Evolutionary conservation across 2,797 vertebrate genomes (phyloP), one percentile per base, ranked within the genome.

Genomic region (Philypnodon macrostomus): DNA sequence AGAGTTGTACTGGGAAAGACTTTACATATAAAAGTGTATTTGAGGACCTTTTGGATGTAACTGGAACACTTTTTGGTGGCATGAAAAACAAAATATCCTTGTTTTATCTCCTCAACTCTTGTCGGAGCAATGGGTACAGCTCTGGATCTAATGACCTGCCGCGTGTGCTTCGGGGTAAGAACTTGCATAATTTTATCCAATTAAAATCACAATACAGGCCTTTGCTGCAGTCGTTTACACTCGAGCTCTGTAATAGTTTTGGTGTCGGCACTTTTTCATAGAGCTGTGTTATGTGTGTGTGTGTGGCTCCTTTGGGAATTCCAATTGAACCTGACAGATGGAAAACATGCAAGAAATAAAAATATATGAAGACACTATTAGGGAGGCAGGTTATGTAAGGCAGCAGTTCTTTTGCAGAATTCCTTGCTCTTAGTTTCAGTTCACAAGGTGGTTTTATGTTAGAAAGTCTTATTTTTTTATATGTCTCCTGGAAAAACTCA

Each of bases 141-240:
- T 1, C 37, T 86, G 63, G 77, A 88, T 34, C 50, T 83, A 58
- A 85, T 87, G 85, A 79, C 69, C 58, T 85, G 75, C 56, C 37
- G 0, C 0, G 10, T 67, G 36, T 92, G 91, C 70, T 88, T 91
- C 3, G 51, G 84, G 92, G 90, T 92, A 89, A 93, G 92, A 67
- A 18, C 10, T 49, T 27, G 10, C 38, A 46, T 68, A 14, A 15
- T 31, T 45, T 29, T n/a, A 45, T 2, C n/a, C 16, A 31, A 58
- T 29, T 45, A 14, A 34, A 38, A 44, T 47, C 9, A 7, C 29
- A 61, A 45, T 51, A 9, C 4, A 33, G n/a, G 49, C 45, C 54
- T 42, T 17, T 1, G 29, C 39, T 53, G n/a, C 27, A 40, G 5
- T 3, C 1, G 16, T 51, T 55, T 34, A 21, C 16, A n/a, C 44